A percentile compares a stretch with the other conserved stretches of the same genome.
These are phyloP conservation scores for Acestrorhynchus altus DNA, from an alignment of 2,797 vertebrate genomes.

Conservation along the genomic window DNA sequence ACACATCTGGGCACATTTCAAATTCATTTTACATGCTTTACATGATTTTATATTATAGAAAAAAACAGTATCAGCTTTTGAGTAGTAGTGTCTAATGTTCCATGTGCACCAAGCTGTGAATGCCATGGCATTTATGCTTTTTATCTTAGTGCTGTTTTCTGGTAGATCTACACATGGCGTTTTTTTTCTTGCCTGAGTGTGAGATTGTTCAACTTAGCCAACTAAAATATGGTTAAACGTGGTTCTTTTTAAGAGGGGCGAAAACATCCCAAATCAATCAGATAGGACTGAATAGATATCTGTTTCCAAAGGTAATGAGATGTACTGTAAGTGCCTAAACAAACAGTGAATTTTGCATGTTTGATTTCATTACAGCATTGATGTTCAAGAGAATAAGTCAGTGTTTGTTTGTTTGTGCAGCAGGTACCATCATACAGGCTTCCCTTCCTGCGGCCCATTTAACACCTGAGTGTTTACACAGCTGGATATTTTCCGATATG, in stretches of 20 bases:
- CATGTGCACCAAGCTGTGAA: background rate
- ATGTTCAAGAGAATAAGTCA: constrained; percentile 62
- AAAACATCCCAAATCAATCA: constrained; percentile 42
- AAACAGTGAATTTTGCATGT: constrained; percentile 66
- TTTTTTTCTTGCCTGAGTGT: constrained; percentile 23
- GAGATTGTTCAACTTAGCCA: constrained; percentile 13
- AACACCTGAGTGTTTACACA: constrained; percentile 77
- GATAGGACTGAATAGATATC: constrained; percentile 54
- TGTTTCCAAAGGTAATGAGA: constrained; percentile 73
- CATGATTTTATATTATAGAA: background rate
- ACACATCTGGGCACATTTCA: background rate
- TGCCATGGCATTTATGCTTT: constrained; percentile 11
- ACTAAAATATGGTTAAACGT: constrained; percentile 50
- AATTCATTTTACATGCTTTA: background rate
- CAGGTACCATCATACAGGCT: constrained; percentile 70
- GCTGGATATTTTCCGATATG: constrained; percentile 73
- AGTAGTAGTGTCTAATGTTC: background rate
- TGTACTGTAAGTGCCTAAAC: constrained; percentile 69
- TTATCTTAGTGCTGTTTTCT: constrained; percentile 33
- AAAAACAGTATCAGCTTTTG: background rate
- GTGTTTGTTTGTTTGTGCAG: constrained; percentile 74
- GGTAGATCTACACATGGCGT: constrained; percentile 39
- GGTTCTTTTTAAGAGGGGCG: constrained; percentile 30
- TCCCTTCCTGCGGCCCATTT: constrained; percentile 67
- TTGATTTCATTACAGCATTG: constrained; percentile 69